Evolutionary conservation across 2,888 invertebrate species (phyloP).

Genomic region (Cyrtodaria siliqua): DNA sequence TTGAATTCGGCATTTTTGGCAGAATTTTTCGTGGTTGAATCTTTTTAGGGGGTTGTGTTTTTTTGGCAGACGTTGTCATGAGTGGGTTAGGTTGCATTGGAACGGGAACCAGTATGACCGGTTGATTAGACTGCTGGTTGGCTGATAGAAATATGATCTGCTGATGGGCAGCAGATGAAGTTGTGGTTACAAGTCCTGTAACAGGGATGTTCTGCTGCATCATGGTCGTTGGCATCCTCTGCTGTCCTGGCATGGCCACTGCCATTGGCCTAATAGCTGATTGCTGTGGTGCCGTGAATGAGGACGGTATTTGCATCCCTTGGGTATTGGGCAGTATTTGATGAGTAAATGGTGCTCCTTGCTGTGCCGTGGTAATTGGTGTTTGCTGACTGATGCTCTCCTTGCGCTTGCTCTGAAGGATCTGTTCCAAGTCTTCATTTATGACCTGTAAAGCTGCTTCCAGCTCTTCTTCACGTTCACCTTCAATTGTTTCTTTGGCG

Average conservation of each 20-base stretch:
- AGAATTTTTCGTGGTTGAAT: slow-evolving; percentile 42
- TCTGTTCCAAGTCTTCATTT: slow-evolving; percentile 42
- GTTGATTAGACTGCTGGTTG: slow-evolving; percentile 9
- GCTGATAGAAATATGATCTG: slow-evolving; percentile 38
- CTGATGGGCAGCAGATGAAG: slow-evolving; percentile 18
- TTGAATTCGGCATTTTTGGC: slow-evolving; percentile 46
- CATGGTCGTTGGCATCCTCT: not conserved
- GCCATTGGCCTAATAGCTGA: too few species aligned
- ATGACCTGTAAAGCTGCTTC: slow-evolving; percentile 62
- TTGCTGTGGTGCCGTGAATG: too few species aligned
- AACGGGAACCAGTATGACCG: slow-evolving; percentile 30
- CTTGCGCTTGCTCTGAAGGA: too few species aligned
- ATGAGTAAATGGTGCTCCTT: too few species aligned
- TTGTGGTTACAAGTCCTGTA: slow-evolving; percentile 19
- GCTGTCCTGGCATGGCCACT: too few species aligned
- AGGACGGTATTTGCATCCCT: too few species aligned
- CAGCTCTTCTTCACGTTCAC: slow-evolving; percentile 38
- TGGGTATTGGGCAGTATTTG: too few species aligned
- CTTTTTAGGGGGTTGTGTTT: slow-evolving; percentile 18
- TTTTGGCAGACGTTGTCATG: slow-evolving; percentile 14
- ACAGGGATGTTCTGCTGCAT: slow-evolving; percentile 12
- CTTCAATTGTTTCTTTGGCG: slow-evolving; percentile 20
- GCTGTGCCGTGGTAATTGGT: too few species aligned
- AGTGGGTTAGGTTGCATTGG: slow-evolving; percentile 26
- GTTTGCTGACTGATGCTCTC: too few species aligned